These are phyloP conservation scores for Elegia similella DNA, from an alignment of 2,888 invertebrate genomes.

Conservation along the genomic window DNA sequence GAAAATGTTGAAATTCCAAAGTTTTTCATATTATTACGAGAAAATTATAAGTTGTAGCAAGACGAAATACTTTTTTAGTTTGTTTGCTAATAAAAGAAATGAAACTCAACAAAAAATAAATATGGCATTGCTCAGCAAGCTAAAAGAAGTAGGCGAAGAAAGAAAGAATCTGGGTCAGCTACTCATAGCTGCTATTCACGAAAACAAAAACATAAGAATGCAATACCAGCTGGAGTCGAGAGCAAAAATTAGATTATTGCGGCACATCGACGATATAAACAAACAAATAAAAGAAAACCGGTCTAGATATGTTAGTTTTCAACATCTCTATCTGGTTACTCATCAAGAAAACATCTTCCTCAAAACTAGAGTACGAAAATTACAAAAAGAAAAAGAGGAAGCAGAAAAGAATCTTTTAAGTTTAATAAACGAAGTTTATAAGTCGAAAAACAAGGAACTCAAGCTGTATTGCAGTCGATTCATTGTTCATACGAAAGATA, in stretches of 20 bases:
- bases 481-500: slow-evolving; percentile 55
- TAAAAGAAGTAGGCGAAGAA: slow-evolving; percentile 54
- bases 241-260: slow-evolving; percentile 54
- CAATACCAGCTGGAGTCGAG: slow-evolving; percentile 54
- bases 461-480: slow-evolving; percentile 59
- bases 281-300: slow-evolving; percentile 57
- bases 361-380: slow-evolving; percentile 51
- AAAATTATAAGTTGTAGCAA: background rate
- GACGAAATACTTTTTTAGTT: background rate
- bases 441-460: slow-evolving; percentile 54
- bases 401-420: slow-evolving; percentile 53
- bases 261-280: slow-evolving; percentile 52
- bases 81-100: background rate
- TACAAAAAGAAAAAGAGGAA: slow-evolving; percentile 53
- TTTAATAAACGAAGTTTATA: slow-evolving; percentile 57
- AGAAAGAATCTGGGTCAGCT: slow-evolving; percentile 53
- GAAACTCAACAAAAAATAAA: slow-evolving; percentile 34
- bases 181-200: slow-evolving; percentile 53
- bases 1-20: background rate
- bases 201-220: slow-evolving; percentile 60
- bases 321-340: slow-evolving; percentile 59
- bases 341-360: slow-evolving; percentile 65
- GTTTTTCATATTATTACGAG: background rate
- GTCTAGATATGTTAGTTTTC: slow-evolving; percentile 54
- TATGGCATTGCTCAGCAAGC: slow-evolving; percentile 47